These are phyloP conservation scores for Darevskia nairensis DNA, from an alignment of 2,797 vertebrate species.

Conservation along the genomic window DNA sequence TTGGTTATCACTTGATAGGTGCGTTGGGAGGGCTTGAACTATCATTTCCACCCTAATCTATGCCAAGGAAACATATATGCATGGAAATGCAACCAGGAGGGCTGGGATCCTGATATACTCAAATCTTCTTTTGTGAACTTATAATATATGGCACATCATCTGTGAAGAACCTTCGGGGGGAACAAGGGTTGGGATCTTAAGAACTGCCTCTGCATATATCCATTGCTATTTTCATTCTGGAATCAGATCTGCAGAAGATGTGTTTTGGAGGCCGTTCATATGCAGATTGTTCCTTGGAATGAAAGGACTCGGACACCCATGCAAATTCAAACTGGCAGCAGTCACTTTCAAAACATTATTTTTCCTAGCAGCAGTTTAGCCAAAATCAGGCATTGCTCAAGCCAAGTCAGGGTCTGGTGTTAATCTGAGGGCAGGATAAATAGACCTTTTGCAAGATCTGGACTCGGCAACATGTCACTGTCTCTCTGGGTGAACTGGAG, in stretches of 20 bases:
- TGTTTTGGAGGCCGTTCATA: not conserved
- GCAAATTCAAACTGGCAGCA: not conserved
- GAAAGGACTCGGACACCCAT: conserved; percentile 8
- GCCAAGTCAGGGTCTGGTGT: conserved; percentile 18
- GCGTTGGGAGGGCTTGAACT: not conserved
- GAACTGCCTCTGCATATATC: not conserved
- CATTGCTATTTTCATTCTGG: conserved; percentile 6
- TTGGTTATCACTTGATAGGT: not conserved
- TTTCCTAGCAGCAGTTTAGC: conserved; percentile 31
- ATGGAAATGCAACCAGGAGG: not conserved
- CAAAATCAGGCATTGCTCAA: not conserved
- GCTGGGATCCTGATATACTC: not conserved
- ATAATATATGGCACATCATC: not conserved
- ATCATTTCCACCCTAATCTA: not conserved
- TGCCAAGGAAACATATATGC: not conserved
- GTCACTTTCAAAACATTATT: not conserved
- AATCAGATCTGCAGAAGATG: conserved; percentile 18
- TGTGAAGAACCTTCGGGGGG: not conserved
- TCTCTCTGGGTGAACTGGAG: not conserved
- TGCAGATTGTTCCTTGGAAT: conserved; percentile 8
- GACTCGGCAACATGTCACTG: fast-evolving
- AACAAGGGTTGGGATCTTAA: conserved; percentile 7
- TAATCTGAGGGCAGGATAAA: conserved; percentile 22
- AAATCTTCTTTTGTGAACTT: not conserved
- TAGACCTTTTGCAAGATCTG: not conserved